phyloP scores from a whole-genome alignment of 2,888 invertebrate species.

The Drosophila recens region DNA sequence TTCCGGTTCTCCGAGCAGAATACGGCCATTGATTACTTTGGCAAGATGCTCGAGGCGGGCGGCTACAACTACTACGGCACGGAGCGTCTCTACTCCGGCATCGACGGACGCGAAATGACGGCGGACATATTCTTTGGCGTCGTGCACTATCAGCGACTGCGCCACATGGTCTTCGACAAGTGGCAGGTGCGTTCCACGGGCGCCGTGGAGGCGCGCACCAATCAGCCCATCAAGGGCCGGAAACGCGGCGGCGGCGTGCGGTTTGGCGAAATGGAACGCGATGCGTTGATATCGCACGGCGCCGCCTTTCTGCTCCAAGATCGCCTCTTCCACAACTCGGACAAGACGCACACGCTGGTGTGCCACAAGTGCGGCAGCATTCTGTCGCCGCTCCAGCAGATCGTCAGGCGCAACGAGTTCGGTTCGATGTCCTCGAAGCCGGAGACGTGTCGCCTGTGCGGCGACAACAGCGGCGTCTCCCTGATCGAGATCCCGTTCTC shows the following conservation, averaged over 20 bases:
- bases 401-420: slow-evolving; percentile 85
- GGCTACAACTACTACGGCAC: slow-evolving; percentile 99
- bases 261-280: slow-evolving; percentile 99
- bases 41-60: slow-evolving; percentile 92
- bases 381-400: slow-evolving; percentile 89
- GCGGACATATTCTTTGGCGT: slow-evolving; percentile 98
- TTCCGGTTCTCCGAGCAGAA: slow-evolving; percentile 96
- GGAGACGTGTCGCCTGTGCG: slow-evolving; percentile 89
- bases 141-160: slow-evolving; percentile 98
- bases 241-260: slow-evolving; percentile 94
- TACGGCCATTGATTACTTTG: slow-evolving; percentile 97
- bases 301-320: slow-evolving; percentile 96
- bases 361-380: slow-evolving; percentile 93
- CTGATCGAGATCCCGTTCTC: slow-evolving; percentile 94
- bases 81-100: slow-evolving; percentile 97
- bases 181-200: slow-evolving; percentile 99
- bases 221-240: slow-evolving; percentile 98
- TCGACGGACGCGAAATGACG: slow-evolving; percentile 95
- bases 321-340: slow-evolving; percentile 96
- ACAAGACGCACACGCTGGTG: slow-evolving; percentile 90
- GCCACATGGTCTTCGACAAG: slow-evolving; percentile 99
- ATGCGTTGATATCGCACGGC: slow-evolving; percentile 97
- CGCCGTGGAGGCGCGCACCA: slow-evolving; percentile 94
- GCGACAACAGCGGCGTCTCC: slow-evolving; percentile 87
- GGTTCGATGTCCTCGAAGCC: slow-evolving; percentile 84